Conservation (phyloP, 2,888 invertebrate species). For the Reticulitermes lucifugus region DNA sequence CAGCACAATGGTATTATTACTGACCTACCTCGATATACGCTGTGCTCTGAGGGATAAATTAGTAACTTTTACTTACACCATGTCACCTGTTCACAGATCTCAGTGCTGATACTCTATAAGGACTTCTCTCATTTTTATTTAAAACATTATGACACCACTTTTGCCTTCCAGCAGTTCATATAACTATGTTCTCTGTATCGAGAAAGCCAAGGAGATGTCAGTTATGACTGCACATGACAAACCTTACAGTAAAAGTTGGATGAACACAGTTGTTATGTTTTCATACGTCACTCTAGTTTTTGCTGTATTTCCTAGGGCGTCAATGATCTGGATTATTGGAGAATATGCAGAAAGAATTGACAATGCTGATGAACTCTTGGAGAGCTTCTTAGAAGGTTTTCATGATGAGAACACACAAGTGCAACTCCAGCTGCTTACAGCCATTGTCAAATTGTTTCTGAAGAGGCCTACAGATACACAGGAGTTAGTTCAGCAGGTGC, state of each 20-base stretch:
- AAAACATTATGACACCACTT: too few relatives aligned
- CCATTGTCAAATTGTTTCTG: constrained; percentile 97
- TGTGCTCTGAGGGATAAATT: too few relatives aligned
- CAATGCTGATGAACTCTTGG: constrained; percentile 97
- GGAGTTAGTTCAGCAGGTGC: constrained; percentile 96
- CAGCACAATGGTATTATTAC: too few relatives aligned
- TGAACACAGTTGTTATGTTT: too few relatives aligned
- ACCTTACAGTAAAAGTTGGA: too few relatives aligned
- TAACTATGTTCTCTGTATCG: too few relatives aligned
- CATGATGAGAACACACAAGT: constrained; percentile 97
- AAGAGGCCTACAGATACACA: constrained; percentile 99
- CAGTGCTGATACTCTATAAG: too few relatives aligned
- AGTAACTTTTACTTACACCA: too few relatives aligned
- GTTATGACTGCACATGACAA: neutral
- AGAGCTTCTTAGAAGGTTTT: constrained; percentile 98
- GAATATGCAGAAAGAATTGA: constrained; percentile 99
- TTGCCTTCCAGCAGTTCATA: too few relatives aligned
- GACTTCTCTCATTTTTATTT: too few relatives aligned
- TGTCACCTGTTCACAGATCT: too few relatives aligned
- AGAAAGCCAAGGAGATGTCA: neutral
- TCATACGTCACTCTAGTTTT: neutral
- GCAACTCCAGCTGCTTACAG: constrained; percentile 95
- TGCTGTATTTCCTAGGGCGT: constrained; percentile 73
- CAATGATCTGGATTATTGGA: constrained; percentile 92
- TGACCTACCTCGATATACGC: too few relatives aligned